Evolutionary conservation across 2,888 invertebrate species (phyloP), one percentile per base, ranked within the genome.

Genomic region (Salpingus planirostris): DNA sequence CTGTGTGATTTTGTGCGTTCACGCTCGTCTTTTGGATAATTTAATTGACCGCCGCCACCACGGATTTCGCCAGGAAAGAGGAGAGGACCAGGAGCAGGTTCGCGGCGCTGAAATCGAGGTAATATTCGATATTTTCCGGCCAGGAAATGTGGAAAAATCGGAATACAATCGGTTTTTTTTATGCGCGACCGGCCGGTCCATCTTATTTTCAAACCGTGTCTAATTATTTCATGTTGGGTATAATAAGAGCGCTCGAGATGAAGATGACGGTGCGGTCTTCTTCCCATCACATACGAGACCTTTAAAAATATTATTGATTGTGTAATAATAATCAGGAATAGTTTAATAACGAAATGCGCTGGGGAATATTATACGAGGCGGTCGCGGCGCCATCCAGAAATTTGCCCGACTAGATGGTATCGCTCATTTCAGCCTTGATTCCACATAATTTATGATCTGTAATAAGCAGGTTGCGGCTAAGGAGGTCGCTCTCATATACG

Each of bases 81-180:
- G 35, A 40, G 18, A 32, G 29, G 35, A 30, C 34, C 30, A 29
- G 42, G 27, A 37, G 36, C 33, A 37, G 38, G 40, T 42, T 42
- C 30, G 42, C 44, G 34, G 38, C 42, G 27, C 29, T 44, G 15
- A 44, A 44, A 42, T 40, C 42, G 34, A 44, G 44, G 44, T 44
- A n/a, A n/a, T n/a, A n/a, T n/a, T n/a, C n/a, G n/a, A n/a, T n/a
- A n/a, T n/a, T n/a, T n/a, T n/a, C n/a, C n/a, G n/a, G n/a, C n/a
- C n/a, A n/a, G n/a, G n/a, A n/a, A n/a, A n/a, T n/a, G n/a, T n/a
- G n/a, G n/a, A n/a, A n/a, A n/a, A n/a, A n/a, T n/a, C n/a, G n/a
- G n/a, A 13, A 3, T 8, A 24, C 8, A 8, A 21, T 8, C 21
- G 8, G 21, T 7, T 21, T 7, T 8, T 21, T 21, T 7, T 7